Evolutionary conservation across 2,113 vertebrate species (phyloP).

Genomic region (Lampris incognitus): DNA sequence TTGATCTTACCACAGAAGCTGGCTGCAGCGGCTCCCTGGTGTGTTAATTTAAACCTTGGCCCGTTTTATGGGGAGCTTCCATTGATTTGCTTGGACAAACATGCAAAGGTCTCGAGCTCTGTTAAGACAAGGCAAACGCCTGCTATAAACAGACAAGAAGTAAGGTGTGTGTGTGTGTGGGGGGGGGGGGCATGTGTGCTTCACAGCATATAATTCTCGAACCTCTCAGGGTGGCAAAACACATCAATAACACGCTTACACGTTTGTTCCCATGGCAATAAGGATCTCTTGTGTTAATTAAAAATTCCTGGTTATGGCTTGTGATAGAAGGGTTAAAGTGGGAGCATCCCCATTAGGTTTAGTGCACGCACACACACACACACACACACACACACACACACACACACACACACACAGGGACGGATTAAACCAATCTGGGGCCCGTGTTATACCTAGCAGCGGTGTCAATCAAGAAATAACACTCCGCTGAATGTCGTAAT

Average conservation of each 20-base stretch:
- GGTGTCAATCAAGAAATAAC: too few species aligned
- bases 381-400: neutral
- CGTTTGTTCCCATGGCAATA: conserved; percentile 65
- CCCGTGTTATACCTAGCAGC: too few species aligned
- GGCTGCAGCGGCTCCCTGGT: conserved; percentile 45
- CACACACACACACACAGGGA: neutral
- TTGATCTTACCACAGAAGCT: conserved; percentile 10
- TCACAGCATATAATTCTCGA: conserved; percentile 41
- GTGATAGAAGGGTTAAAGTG: conserved; percentile 47
- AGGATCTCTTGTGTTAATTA: conserved; percentile 58
- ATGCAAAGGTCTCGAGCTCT: conserved; percentile 34
- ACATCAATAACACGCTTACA: conserved; percentile 49
- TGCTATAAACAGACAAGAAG: conserved; percentile 30
- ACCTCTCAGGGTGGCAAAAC: conserved; percentile 53
- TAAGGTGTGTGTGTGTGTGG: neutral
- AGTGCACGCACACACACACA: neutral
- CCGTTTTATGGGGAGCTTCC: conserved; percentile 53
- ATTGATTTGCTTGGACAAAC: conserved; percentile 66
- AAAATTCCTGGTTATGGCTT: conserved; percentile 25
- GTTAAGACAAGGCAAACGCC: conserved; percentile 50
- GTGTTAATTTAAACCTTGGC: conserved; percentile 62
- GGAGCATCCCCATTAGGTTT: conserved; percentile 10
- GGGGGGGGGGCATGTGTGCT: conserved; percentile 3
- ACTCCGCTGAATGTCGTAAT: too few species aligned
- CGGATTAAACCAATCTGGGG: too few species aligned